Evolutionary conservation across 2,888 invertebrate species (phyloP), one percentile per base, ranked within the genome.

Genomic region (Criorhina ranunculi): DNA sequence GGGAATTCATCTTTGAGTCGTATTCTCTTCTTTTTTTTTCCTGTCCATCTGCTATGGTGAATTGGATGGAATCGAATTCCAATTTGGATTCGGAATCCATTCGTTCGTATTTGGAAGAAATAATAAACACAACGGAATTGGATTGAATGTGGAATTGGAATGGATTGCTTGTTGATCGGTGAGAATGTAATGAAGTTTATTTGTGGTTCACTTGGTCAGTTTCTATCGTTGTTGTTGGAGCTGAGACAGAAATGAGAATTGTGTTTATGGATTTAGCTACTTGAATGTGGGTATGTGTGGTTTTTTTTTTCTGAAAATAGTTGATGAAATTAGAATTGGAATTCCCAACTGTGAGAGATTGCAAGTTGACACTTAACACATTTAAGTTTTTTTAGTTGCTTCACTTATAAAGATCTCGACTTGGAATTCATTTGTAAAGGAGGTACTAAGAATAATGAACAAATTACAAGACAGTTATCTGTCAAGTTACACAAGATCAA

Each of bases 41-140:
- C 5, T 40, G 24, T 55, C 24, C 7, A 15, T 29, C 46, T 37
- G 29, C 40, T 33, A 12, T 53, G 60, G 35, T 15, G 62, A 53
- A 44, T 40, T 42, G 49, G 24, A 70, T 42, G 12, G 11, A 60
- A 46, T 29, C 19, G 55, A 31, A 49, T n/a, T 60, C 57, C 17
- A 33, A 59, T 57, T 55, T 37, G 29, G 35, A 57, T 51, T 67
- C 11, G 64, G 73, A 73, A 59, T 53, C 40, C 42, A 15, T 44
- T 44, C 51, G 15, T n/a, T 70, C 77, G 67, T 67, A 73, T 83
- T 72, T 78, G 82, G 82, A 62, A 78, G 40, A 72, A 15, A 53
- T 66, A 77, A 72, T 66, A 66, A 67, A 60, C 72, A 72, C 46
- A 29, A 19, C 17, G 49, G 75, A 55, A 75, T 57, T 59, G 73